A percentile compares a stretch with the other conserved stretches of the same genome.
These are phyloP conservation scores for Oophaga sylvatica DNA, from an alignment of 2,797 vertebrate genomes.

Conservation along the genomic window DNA sequence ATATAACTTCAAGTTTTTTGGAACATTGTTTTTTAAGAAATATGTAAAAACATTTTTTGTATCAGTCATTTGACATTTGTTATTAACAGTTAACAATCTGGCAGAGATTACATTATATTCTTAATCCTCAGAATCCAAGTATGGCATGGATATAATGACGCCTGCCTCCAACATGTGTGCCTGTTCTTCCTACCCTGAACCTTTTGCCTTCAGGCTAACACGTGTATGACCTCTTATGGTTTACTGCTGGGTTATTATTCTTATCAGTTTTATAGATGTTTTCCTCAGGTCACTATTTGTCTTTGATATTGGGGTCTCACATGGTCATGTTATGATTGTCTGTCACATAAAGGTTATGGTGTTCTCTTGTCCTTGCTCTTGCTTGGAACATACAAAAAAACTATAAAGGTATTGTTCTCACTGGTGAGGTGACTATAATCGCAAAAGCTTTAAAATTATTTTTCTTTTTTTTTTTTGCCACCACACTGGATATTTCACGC, in stretches of 20 bases:
- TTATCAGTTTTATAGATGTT: neutral
- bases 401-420: neutral
- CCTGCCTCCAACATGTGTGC: neutral
- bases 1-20: no score
- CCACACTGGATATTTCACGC: neutral
- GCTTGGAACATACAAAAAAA: neutral
- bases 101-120: neutral
- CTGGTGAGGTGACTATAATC: neutral
- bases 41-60: no score
- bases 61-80: neutral
- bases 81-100: neutral
- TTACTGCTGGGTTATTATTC: conserved; percentile 9
- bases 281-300: neutral
- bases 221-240: neutral
- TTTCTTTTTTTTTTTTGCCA: neutral
- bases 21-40: no score
- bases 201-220: neutral
- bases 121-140: neutral
- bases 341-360: conserved; percentile 12
- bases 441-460: neutral
- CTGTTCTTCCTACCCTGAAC: neutral
- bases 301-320: conserved; percentile 14
- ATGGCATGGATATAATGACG: neutral
- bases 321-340: neutral
- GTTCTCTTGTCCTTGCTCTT: neutral